These are phyloP conservation scores for Deroplatys truncata DNA, from an alignment of 2,888 invertebrate genomes.

Conservation along the genomic window DNA sequence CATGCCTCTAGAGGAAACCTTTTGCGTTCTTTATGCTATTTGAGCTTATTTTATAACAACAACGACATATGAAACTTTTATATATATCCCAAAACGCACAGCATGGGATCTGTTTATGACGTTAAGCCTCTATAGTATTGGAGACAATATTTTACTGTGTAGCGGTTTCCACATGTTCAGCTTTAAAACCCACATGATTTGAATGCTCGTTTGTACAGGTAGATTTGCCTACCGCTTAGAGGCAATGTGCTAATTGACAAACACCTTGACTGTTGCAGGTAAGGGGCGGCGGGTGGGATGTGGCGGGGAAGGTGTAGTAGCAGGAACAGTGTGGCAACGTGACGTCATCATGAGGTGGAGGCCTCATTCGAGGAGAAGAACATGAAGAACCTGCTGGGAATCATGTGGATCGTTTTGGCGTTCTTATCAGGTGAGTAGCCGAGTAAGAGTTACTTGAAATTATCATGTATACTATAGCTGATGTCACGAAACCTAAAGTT, in stretches of 20 bases:
- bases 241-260: background rate
- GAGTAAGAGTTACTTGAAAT: no score
- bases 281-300: background rate
- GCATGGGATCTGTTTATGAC: no score
- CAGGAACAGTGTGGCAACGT: constrained; percentile 38
- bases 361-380: constrained; percentile 24
- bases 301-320: constrained; percentile 34
- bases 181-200: background rate
- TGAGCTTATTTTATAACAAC: no score
- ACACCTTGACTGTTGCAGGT: background rate
- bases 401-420: constrained; percentile 59
- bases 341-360: constrained; percentile 49
- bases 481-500: no score
- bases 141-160: no score
- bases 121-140: no score
- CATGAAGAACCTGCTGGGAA: constrained; percentile 59
- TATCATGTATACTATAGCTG: no score
- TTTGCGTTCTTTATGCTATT: no score
- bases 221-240: background rate
- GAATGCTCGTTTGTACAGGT: background rate
- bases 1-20: no score
- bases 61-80: no score
- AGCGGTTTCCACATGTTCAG: background rate
- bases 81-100: no score
- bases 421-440: constrained; percentile 52